Conservation (phyloP, 2,888 invertebrate species). For the Ctena decussata region DNA sequence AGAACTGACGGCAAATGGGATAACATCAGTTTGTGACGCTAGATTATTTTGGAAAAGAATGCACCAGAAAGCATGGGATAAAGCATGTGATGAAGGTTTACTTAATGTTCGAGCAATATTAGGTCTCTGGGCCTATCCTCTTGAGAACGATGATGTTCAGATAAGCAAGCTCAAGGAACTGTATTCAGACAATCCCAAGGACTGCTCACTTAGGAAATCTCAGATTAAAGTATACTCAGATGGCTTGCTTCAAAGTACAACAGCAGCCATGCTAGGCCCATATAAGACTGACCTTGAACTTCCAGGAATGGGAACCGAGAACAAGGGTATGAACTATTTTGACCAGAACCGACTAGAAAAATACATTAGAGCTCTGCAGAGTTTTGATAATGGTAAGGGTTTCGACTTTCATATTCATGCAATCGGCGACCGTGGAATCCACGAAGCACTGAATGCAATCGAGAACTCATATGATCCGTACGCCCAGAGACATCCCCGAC, state of each 20-base stretch:
- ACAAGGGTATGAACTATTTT: slow-evolving; percentile 59
- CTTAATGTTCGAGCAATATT: slow-evolving; percentile 43
- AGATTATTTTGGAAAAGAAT: slow-evolving; percentile 39
- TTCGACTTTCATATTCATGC: slow-evolving; percentile 61
- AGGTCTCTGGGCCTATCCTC: slow-evolving; percentile 56
- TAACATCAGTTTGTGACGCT: slow-evolving; percentile 58
- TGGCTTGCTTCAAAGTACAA: slow-evolving; percentile 51
- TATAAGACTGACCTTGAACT: slow-evolving; percentile 38
- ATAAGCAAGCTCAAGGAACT: slow-evolving; percentile 39
- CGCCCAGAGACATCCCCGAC: slow-evolving; percentile 4
- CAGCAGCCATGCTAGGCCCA: slow-evolving; percentile 47
- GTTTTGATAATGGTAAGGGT: slow-evolving; percentile 26
- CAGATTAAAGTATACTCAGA: slow-evolving; percentile 59
- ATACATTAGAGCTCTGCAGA: slow-evolving; percentile 45
- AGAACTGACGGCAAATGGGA: slow-evolving; percentile 27
- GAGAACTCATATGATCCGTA: not conserved
- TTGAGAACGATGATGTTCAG: slow-evolving; percentile 29
- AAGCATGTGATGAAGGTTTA: slow-evolving; percentile 18
- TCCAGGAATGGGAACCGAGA: slow-evolving; percentile 31
- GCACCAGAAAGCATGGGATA: slow-evolving; percentile 42
- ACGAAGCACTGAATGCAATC: slow-evolving; percentile 52
- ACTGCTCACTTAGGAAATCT: slow-evolving; percentile 33
- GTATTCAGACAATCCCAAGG: slow-evolving; percentile 12
- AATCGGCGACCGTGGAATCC: slow-evolving; percentile 56
- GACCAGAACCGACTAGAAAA: slow-evolving; percentile 25